A percentile compares a stretch with the other conserved stretches of the same genome.
These are phyloP conservation scores for Nasonia oneida DNA, from an alignment of 2,888 invertebrate species.

Conservation along the genomic window DNA sequence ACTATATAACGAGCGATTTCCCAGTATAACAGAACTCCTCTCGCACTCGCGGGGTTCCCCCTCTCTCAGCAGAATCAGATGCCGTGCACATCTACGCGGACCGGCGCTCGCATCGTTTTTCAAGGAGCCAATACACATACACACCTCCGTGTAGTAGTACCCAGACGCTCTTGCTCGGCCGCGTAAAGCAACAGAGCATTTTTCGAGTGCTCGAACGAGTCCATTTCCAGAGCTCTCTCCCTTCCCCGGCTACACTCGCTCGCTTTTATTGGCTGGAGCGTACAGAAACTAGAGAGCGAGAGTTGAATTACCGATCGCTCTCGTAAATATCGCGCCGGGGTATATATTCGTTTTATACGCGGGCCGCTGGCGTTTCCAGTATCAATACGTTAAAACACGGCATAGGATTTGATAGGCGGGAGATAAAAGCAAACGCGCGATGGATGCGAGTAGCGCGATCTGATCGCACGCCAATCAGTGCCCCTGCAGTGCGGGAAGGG, in stretches of 20 bases:
- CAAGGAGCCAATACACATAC: not conserved
- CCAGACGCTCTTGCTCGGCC: not conserved
- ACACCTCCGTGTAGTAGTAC: not conserved
- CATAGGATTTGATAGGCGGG: constrained; percentile 44
- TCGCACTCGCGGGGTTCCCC: not conserved
- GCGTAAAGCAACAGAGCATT: constrained; percentile 10
- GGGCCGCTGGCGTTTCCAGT: not conserved
- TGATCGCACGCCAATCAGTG: constrained; percentile 51
- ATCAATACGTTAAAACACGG: constrained; percentile 36
- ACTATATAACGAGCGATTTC: not conserved
- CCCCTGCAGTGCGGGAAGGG: not conserved
- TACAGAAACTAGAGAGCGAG: not conserved
- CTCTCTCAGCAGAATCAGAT: not conserved
- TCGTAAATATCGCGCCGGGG: constrained; percentile 19
- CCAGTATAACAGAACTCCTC: not conserved
- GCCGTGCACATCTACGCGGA: not conserved
- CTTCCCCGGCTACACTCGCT: not conserved
- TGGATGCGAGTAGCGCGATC: constrained; percentile 11
- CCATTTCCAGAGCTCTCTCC: not conserved
- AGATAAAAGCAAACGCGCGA: constrained; percentile 51
- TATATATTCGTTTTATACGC: constrained; percentile 24
- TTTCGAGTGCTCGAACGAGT: not conserved
- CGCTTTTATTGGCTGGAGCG: not conserved
- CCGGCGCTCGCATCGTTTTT: not conserved
- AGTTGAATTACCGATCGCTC: constrained; percentile 26